A percentile compares a stretch with the other conserved stretches of the same genome.
Evolutionary conservation across 1,140 invertebrate genomes (phyloP).

Genomic region (Drosophila micromelanica): DNA sequence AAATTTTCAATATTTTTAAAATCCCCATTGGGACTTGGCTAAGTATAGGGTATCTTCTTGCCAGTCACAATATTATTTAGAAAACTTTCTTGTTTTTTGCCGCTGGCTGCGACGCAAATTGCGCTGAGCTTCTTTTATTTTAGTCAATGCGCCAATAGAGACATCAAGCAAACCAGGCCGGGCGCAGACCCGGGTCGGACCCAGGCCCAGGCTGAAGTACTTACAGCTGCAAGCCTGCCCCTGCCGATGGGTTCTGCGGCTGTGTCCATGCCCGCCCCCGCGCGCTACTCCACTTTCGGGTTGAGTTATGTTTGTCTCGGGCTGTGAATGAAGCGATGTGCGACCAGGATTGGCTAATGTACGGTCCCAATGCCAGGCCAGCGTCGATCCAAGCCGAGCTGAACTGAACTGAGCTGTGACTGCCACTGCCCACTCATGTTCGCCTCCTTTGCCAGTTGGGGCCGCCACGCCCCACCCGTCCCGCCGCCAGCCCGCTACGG

Average conservation of each 20-base stretch:
- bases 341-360: slow-evolving; percentile 80
- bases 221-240: neutral
- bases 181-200: neutral
- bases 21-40: too few relatives aligned
- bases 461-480: too few relatives aligned
- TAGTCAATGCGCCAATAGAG: slow-evolving; percentile 70
- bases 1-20: too few relatives aligned
- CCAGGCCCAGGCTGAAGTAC: neutral
- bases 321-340: slow-evolving; percentile 80
- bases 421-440: slow-evolving; percentile 77
- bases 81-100: neutral
- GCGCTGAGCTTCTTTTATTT: slow-evolving; percentile 52
- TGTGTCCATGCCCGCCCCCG: neutral
- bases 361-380: slow-evolving; percentile 32
- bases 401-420: slow-evolving; percentile 47
- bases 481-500: neutral
- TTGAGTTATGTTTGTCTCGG: slow-evolving; percentile 75
- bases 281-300: slow-evolving; percentile 17
- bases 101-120: slow-evolving; percentile 41
- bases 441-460: slow-evolving; percentile 17
- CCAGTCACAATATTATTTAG: too few relatives aligned
- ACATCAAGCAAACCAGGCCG: slow-evolving; percentile 68
- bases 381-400: too few relatives aligned
- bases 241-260: neutral
- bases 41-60: too few relatives aligned